Conservation (phyloP, 2,888 invertebrate genomes). For the Lochmaea crataegi region DNA sequence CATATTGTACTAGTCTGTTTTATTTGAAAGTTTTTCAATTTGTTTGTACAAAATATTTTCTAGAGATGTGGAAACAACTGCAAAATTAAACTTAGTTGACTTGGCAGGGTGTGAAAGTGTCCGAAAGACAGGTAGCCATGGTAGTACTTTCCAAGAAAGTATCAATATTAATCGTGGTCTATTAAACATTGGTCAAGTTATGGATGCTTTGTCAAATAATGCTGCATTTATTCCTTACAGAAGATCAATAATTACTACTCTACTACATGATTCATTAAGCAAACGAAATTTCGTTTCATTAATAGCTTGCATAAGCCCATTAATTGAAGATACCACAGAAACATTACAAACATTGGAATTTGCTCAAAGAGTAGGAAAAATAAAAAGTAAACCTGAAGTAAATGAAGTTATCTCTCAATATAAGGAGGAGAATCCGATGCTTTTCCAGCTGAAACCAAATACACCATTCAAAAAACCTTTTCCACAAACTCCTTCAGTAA, state of each 20-base stretch:
- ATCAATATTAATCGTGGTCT: conserved; percentile 68
- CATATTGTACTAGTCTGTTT: neutral
- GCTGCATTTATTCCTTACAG: conserved; percentile 65
- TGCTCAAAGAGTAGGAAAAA: conserved; percentile 65
- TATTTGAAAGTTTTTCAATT: too few species aligned
- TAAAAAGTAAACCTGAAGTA: conserved; percentile 65
- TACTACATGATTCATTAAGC: conserved; percentile 67
- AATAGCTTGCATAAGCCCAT: conserved; percentile 67
- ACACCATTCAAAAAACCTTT: conserved; percentile 54
- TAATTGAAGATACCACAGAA: conserved; percentile 63
- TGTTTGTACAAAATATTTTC: conserved; percentile 27
- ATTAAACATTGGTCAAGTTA: conserved; percentile 66
- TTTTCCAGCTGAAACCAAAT: conserved; percentile 42
- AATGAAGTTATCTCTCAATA: conserved; percentile 56
- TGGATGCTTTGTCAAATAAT: conserved; percentile 64
- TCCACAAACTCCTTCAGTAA: conserved; percentile 45
- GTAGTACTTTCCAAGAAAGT: conserved; percentile 66
- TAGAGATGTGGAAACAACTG: conserved; percentile 51
- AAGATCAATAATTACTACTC: conserved; percentile 66
- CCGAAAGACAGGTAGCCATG: conserved; percentile 66
- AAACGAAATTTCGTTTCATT: conserved; percentile 65
- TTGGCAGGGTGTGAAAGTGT: conserved; percentile 68
- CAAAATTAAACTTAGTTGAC: conserved; percentile 67
- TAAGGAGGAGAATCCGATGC: conserved; percentile 51
- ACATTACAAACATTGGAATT: conserved; percentile 67